A percentile compares a stretch with the other conserved stretches of the same genome.
Conservation (phyloP, 2,888 invertebrate genomes). For the Muschampia plurimacula region DNA sequence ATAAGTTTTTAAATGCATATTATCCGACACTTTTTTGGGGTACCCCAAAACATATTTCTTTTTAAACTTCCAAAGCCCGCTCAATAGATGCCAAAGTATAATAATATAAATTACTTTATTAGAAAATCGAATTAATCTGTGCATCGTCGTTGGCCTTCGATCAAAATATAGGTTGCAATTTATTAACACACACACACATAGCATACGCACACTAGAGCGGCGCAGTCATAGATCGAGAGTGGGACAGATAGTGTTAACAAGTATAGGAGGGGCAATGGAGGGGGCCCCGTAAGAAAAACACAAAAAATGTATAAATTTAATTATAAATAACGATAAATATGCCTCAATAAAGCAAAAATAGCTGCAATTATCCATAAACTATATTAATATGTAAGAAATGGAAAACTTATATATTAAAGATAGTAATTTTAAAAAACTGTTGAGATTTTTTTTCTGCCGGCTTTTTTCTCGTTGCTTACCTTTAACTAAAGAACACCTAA, state of each 20-base stretch:
- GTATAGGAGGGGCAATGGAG: slow-evolving; percentile 72
- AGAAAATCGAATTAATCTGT: slow-evolving; percentile 35
- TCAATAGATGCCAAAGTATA: neutral
- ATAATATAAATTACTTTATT: slow-evolving; percentile 6
- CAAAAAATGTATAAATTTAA: slow-evolving; percentile 83
- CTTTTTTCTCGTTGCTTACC: no score
- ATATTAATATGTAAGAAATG: no score
- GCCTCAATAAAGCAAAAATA: no score
- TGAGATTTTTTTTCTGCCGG: no score
- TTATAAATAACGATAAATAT: no score
- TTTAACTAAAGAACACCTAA: no score
- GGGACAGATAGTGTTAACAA: slow-evolving; percentile 79
- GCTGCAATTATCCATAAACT: no score
- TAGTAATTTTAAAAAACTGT: no score
- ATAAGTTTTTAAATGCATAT: neutral
- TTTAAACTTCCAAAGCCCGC: neutral
- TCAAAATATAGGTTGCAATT: slow-evolving; percentile 84
- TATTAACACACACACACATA: slow-evolving; percentile 72
- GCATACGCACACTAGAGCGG: slow-evolving; percentile 63
- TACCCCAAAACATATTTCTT: neutral
- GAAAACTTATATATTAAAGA: no score
- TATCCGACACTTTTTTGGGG: neutral
- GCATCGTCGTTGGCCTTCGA: slow-evolving; percentile 76
- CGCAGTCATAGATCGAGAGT: slow-evolving; percentile 81
- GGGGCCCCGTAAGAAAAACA: slow-evolving; percentile 76